Base-by-base conservation (phyloP, 2,888 invertebrate species). In the Andrena marginata region DNA sequence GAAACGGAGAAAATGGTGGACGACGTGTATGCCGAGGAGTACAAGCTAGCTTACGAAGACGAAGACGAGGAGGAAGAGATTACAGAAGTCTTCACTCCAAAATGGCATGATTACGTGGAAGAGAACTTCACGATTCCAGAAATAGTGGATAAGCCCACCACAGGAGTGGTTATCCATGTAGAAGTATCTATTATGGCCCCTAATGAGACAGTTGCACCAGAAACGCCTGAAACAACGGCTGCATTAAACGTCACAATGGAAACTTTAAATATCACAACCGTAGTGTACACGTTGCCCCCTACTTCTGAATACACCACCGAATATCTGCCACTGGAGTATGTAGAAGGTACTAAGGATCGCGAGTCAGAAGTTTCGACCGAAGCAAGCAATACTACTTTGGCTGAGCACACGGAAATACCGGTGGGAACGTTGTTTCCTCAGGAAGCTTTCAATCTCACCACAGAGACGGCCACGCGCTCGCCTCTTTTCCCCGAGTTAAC, bases 31-130 rank as follows among this genome's bases (percentile, higher is more conserved):
- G 60, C 33, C 0, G n/a, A 74, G 1, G 31, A 56, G 2, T 74
- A 80, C 26, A 23, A 77, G 67, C 60, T 70, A 1, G 64, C 60
- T 10, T 80, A 78, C 59, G 77, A 77, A 49, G 35, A 51, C 1
- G 23, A 59, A 2, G 69, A 42, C 1, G 16, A 10, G 4, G 48
- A 70, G 8, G 71, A 62, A 4, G 72, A 72, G 0, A 63, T 35
- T 2, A 67, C 65, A 0, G 71, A 77, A 16, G 51, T 62, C 10
- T 8, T 68, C 1, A 62, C 63, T 7, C 42, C 60, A 2, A 8
- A 1, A 0, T 85, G 82, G 85, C 29, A 35, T 0, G 51, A 85
- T 8, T 85, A 85, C 7, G 4, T 60, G 0, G 83, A 80, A n/a
- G 59, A 69, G 29, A 64, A 20, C 10, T 0, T 20, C 13, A 67